phyloP scores from a whole-genome alignment of 2,888 invertebrate species.

The Thysanoteuthis rhombus region DNA sequence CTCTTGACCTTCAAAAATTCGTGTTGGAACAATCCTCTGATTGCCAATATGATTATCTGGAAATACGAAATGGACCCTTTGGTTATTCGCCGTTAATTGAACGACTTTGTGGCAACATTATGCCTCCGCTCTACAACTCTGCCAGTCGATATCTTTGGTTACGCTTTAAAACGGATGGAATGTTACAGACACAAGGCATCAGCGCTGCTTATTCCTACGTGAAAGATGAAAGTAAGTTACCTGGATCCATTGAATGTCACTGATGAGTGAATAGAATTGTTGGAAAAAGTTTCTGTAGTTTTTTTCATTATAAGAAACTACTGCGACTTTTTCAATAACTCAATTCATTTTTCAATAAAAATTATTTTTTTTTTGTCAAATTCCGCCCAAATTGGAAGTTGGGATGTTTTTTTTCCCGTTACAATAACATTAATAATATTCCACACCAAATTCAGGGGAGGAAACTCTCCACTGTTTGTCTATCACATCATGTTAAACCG shows the following conservation, averaged over 20 bases:
- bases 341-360: too few relatives aligned
- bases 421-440: too few relatives aligned
- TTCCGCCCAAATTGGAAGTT: too few relatives aligned
- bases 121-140: conserved; percentile 80
- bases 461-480: too few relatives aligned
- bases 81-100: conserved; percentile 66
- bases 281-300: too few relatives aligned
- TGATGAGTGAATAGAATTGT: too few relatives aligned
- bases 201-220: conserved; percentile 75
- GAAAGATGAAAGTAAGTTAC: conserved; percentile 48
- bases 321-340: background rate
- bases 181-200: conserved; percentile 83
- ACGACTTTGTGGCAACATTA: conserved; percentile 78
- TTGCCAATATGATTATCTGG: conserved; percentile 84
- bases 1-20: conserved; percentile 85
- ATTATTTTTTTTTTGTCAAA: too few relatives aligned
- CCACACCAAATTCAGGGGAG: too few relatives aligned
- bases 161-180: conserved; percentile 82
- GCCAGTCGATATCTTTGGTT: conserved; percentile 81
- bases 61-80: conserved; percentile 83
- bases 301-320: background rate
- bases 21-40: conserved; percentile 76
- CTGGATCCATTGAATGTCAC: background rate
- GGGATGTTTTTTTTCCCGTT: too few relatives aligned
- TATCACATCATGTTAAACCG: too few relatives aligned